Evolutionary conservation across 2,888 invertebrate species (phyloP), one percentile per base, ranked within the genome.

Genomic region (Spodoptera exigua): DNA sequence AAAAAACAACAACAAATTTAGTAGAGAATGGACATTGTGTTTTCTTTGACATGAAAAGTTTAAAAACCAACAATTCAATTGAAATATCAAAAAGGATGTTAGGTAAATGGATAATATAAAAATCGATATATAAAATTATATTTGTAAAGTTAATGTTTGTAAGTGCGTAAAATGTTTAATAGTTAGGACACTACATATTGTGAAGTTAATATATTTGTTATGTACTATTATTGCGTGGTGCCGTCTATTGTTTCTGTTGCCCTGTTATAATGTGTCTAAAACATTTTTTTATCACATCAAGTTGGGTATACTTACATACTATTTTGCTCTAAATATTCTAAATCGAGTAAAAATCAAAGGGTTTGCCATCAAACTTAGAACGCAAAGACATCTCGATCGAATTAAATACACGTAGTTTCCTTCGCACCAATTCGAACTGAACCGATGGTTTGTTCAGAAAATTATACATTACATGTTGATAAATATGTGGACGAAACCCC

Each of bases 61-160:
- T 40, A 16, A 11, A 10, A 16, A 11, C 2, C 3, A 14, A 40
- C 17, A 40, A 12, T 18, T 17, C 4, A 40, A 40, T 40, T 11
- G 7, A 11, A 16, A 40, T 40, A 12, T 18, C 17, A 40, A 17
- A 17, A 40, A 17, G 40, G 40, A 40, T 40, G 11, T 12, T 40
- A 17, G 16, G 17, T 16, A 39, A 18, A 18, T 18, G 18, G 18
- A 18, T 49, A 44, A 34, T 16, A 39, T 47, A 45, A 44, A 63
- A 43, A 36, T 56, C 4, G 53, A 56, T 65, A 43, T 57, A 51
- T 63, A 56, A 63, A 63, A 40, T 54, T 59, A 61, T 75, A 49
- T 63, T 84, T 79, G 78, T 82, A 81, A 79, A 86, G 88, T 89
- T 88, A 82, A 87, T 83, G 84, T 87, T 88, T 83, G 80, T 75